A percentile compares a stretch with the other conserved stretches of the same genome.
phyloP scores from a whole-genome alignment of 2,888 invertebrate species.

The Tinea pellionella region DNA sequence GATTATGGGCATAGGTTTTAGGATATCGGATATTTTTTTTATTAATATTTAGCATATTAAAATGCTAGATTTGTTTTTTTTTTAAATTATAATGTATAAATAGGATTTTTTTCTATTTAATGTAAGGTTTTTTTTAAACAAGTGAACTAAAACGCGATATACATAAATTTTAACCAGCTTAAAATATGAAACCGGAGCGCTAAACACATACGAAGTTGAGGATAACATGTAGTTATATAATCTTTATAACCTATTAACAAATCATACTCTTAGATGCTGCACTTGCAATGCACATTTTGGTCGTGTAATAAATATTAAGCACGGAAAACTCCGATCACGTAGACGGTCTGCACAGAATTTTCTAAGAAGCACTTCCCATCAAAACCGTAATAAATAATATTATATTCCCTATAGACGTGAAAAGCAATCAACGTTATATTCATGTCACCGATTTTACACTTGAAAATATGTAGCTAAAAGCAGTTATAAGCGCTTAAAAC shows the following conservation, averaged over 20 bases:
- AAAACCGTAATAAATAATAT: not conserved
- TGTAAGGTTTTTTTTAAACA: too few relatives aligned
- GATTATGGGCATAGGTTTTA: too few relatives aligned
- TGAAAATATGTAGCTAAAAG: not conserved
- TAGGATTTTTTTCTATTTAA: too few relatives aligned
- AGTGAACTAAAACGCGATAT: too few relatives aligned
- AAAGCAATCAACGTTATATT: not conserved
- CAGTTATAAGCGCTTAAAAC: conserved; percentile 4
- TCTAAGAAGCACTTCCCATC: conserved; percentile 2
- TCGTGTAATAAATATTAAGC: not conserved
- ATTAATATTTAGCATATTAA: too few relatives aligned
- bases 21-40: too few relatives aligned
- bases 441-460: not conserved
- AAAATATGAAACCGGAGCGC: too few relatives aligned
- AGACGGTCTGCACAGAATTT: not conserved
- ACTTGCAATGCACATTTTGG: not conserved
- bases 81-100: too few relatives aligned
- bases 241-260: not conserved
- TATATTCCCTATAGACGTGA: not conserved
- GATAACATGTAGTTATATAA: not conserved
- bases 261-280: not conserved
- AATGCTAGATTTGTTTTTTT: too few relatives aligned
- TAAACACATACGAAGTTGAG: too few relatives aligned
- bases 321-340: conserved; percentile 4
- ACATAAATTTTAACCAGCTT: too few relatives aligned